Evolutionary conservation across 2,797 vertebrate genomes (phyloP), one percentile per base, ranked within the genome.

Genomic region (Chelmon rostratus): DNA sequence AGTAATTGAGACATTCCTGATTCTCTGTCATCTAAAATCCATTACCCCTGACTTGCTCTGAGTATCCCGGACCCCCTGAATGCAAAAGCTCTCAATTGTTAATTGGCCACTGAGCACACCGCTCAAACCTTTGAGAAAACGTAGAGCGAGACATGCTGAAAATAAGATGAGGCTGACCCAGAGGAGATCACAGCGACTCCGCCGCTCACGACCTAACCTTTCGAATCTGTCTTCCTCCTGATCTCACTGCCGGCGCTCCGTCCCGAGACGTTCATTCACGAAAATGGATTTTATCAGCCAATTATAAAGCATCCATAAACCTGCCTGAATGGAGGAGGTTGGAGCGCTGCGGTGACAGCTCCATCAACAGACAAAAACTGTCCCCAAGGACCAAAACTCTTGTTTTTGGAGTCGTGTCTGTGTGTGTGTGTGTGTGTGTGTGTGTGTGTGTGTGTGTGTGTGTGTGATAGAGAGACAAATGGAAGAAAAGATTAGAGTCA

Each of bases 241-340:
- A 78, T 81, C 63, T 74, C 28, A 1, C 79, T 40, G 77, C 73
- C 10, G 31, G 58, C 76, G 73, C 62, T 69, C 65, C 7, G 68
- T 89, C 89, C 81, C 83, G 16, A 23, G 79, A 61, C 81, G 68
- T 87, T 50, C 58, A 79, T 79, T 77, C 79, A 73, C 0, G 6
- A 49, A 83, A 87, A 83, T 71, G 53, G 73, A 81, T 89, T 89
- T 86, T 61, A 89, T 84, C 83, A 84, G 61, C 52, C 84, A 84
- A 81, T 86, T 84, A 89, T 61, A 74, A 73, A 71, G 79, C 57
- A 25, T 86, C 79, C 82, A 58, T 76, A 72, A 84, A 88, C 75
- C 71, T 78, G 81, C 31, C 50, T 87, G 78, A 84, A 85, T 57
- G 57, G 84, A 79, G 10, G 38, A 72, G 67, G 75, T 1, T 21